Percentiles rank a stretch among this genome's conserved stretches.
phyloP scores from a whole-genome alignment of 2,888 invertebrate species.

The Aelia acuminata region DNA sequence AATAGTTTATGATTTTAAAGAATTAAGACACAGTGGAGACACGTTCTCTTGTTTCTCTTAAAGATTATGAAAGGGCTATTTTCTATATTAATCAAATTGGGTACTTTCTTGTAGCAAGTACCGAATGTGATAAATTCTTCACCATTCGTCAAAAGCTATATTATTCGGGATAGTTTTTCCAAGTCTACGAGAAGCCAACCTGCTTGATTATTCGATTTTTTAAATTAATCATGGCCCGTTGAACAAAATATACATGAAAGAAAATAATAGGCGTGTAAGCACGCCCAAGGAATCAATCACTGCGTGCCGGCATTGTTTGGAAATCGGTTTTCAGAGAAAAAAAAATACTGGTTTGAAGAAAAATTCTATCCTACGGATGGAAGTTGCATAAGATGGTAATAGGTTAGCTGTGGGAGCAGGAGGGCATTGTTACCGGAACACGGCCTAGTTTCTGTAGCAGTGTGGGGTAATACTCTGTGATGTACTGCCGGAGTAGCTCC shows the following conservation, averaged over 20 bases:
- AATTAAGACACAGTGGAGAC: no score
- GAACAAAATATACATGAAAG: background rate
- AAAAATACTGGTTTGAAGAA: background rate
- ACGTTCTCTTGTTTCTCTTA: no score
- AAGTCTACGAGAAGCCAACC: background rate
- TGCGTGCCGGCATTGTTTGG: background rate
- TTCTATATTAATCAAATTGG: no score
- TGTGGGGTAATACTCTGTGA: background rate
- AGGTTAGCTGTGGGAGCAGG: background rate
- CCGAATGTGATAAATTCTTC: no score
- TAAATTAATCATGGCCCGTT: background rate
- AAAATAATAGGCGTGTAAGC: background rate
- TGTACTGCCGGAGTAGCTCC: background rate
- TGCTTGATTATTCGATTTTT: background rate
- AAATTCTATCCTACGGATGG: background rate
- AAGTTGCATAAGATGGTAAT: background rate
- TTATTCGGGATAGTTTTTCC: background rate
- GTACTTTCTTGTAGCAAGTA: no score
- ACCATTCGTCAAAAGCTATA: no score
- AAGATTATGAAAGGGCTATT: no score
- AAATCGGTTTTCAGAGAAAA: background rate
- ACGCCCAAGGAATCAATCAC: background rate
- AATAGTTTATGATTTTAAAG: no score
- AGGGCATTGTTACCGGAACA: background rate
- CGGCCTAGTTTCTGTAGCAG: background rate